A percentile compares a stretch with the other conserved stretches of the same genome.
phyloP scores from a whole-genome alignment of 2,888 invertebrate species.

The Congeria kusceri region DNA sequence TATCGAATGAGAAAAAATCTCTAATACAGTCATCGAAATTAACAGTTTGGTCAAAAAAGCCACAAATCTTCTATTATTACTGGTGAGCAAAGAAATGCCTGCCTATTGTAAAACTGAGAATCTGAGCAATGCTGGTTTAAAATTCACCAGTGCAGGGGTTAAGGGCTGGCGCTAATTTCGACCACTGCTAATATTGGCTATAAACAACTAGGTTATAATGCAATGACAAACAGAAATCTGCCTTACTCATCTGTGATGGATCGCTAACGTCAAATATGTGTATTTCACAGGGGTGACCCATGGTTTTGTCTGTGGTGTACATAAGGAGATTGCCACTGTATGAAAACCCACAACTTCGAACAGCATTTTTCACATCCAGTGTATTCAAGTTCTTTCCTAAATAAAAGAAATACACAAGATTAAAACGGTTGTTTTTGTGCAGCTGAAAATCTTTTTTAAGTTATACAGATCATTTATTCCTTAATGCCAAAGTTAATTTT shows the following conservation, averaged over 20 bases:
- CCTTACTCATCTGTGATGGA: slow-evolving; percentile 83
- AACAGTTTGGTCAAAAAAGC: too few species aligned
- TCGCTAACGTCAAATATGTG: slow-evolving; percentile 89
- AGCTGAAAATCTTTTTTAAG: neutral
- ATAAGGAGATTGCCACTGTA: slow-evolving; percentile 96
- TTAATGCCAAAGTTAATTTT: too few species aligned
- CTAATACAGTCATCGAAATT: too few species aligned
- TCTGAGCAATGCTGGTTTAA: neutral
- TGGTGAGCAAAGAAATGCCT: too few species aligned
- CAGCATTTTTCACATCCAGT: slow-evolving; percentile 89
- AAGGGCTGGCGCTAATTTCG: too few species aligned
- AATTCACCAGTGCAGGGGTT: neutral
- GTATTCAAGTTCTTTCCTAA: slow-evolving; percentile 80
- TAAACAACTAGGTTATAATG: too few species aligned
- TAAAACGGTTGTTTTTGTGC: neutral
- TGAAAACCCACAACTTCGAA: slow-evolving; percentile 96
- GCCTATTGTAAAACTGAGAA: too few species aligned
- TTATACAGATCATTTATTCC: neutral
- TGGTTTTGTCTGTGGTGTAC: slow-evolving; percentile 96
- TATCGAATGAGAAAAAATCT: too few species aligned
- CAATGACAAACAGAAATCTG: too few species aligned
- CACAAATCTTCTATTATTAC: too few species aligned
- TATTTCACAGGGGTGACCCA: slow-evolving; percentile 96
- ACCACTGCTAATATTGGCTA: too few species aligned
- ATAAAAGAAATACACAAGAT: neutral